Evolutionary conservation across 2,797 vertebrate genomes (phyloP), one percentile per base, ranked within the genome.

Genomic region (Cryptoblepharus egeriae): DNA sequence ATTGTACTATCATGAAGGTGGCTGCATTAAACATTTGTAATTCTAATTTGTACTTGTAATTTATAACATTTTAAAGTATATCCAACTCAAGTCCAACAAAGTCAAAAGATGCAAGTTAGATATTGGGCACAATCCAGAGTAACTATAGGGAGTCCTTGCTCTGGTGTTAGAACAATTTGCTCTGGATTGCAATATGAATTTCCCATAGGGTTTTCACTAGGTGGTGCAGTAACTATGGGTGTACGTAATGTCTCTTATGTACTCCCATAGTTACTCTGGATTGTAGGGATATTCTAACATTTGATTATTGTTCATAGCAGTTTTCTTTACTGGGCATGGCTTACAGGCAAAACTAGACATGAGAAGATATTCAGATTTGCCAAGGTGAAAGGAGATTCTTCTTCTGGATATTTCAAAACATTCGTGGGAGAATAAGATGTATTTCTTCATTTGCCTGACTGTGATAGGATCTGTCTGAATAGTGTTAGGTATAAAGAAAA

Each of bases 391-490:
- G 72, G 64, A 64, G 49, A 16, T 71, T 7, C 35, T 83, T 83
- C 68, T 45, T 83, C 32, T 64, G 68, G 67, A 24, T 71, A 3
- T 72, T 57, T 49, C 3, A n/a, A 73, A n/a, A 58, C 49, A 45
- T 68, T 60, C 32, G 65, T 1, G 24, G 22, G 13, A 18, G 37
- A 67, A 83, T 42, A 63, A 72, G 57, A 60, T 32, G 26, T 65
- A 73, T 79, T 79, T 79, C 77, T 79, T 84, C 30, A 79, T 78
- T 75, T 60, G 37, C 55, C 26, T 52, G 67, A 22, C 37, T 68
- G 24, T 75, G 63, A 75, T 61, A 42, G 72, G 80, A 74, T 75
- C 75, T 81, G 65, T 58, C 32, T 42, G 28, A 58, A 58, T n/a
- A 57, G 32, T 68, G 49, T 49, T 37, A 32, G 61, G 61, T 22